These are phyloP conservation scores for Drosophila arawakana DNA, from an alignment of 1,140 invertebrate genomes.

Conservation along the genomic window DNA sequence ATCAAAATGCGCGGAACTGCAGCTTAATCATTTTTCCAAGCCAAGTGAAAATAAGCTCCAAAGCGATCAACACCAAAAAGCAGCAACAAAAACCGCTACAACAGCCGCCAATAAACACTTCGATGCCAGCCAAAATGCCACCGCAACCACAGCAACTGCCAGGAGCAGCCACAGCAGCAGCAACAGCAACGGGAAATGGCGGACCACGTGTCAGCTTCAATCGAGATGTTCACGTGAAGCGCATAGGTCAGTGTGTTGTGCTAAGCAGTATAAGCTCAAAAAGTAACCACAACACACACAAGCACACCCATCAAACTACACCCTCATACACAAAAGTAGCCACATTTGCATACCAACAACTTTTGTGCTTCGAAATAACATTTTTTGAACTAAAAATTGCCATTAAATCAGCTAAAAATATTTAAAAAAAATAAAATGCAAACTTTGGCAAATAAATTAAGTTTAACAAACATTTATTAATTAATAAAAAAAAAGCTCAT, in stretches of 20 bases:
- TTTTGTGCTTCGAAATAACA: background rate
- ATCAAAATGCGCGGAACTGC: conserved; percentile 40
- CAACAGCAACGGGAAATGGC: conserved; percentile 79
- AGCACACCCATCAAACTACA: background rate
- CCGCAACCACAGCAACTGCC: conserved; percentile 39
- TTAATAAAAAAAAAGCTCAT: too few species aligned
- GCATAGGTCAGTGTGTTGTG: conserved; percentile 89
- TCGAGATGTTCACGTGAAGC: conserved; percentile 94
- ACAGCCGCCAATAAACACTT: background rate
- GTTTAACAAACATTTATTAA: too few species aligned
- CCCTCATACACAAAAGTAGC: background rate
- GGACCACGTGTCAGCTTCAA: conserved; percentile 93
- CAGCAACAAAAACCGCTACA: conserved; percentile 3
- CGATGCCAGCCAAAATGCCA: conserved; percentile 39
- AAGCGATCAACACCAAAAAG: background rate
- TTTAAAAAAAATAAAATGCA: too few species aligned
- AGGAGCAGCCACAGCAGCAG: conserved; percentile 10
- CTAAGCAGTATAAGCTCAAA: conserved; percentile 61
- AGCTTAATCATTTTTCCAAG: conserved; percentile 41
- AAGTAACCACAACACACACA: conserved; percentile 29
- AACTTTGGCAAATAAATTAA: too few species aligned
- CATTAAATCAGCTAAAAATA: too few species aligned
- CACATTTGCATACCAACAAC: background rate
- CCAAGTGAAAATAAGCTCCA: conserved; percentile 23
- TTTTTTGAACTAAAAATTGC: too few species aligned